Base-by-base conservation (phyloP, 53 echinoderm and acorn worm species). In the Pentamera pediparva region DNA sequence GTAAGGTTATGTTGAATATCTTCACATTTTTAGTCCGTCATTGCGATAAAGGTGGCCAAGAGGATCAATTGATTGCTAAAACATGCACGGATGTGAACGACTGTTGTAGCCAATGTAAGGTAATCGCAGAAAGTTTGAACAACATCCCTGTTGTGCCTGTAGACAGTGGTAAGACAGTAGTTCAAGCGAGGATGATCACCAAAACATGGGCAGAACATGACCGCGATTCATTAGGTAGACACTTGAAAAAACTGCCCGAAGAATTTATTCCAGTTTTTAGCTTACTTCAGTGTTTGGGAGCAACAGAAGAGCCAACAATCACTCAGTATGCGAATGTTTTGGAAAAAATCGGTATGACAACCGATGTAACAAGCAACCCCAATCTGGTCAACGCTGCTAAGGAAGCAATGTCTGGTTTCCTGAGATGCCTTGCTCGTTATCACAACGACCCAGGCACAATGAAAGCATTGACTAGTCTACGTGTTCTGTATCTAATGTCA, bases 281-380 rank as follows among this genome's bases (percentile, higher is more conserved):
- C 37, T 2, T 76, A 1, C 49, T 83, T 25, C 51, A 32, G 5
- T 29, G 67, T 3, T 18, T 83, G 35, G 83, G 83, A 5, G 69
- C 69, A 39, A 83, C 76, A 25, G 67, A 37, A 18, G 56, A 47
- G 54, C 76, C 83, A 34, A 31, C 83, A 5, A 35, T 76, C 27
- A 31, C 32, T 6, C 83, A 83, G 59, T 76, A 76, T 76, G 76
- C 83, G 7, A 35, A 5, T 32, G 77, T 83, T 67, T 53, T 83
- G 20, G 29, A 60, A 45, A 32, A 47, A 26, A 33, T 83, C 5
- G 47, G 32, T 8, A 4, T 31, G 11, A 31, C 67, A 4, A 45
- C 40, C 45, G 45, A 17, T 28, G 6, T 57, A 0, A 26, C 39
- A 18, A 31, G 4, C 18, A n/a, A n/a, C n/a, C 76, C 83, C 36